Evolutionary conservation across 2,888 invertebrate genomes (phyloP).

Genomic region (Abrostola tripartita): DNA sequence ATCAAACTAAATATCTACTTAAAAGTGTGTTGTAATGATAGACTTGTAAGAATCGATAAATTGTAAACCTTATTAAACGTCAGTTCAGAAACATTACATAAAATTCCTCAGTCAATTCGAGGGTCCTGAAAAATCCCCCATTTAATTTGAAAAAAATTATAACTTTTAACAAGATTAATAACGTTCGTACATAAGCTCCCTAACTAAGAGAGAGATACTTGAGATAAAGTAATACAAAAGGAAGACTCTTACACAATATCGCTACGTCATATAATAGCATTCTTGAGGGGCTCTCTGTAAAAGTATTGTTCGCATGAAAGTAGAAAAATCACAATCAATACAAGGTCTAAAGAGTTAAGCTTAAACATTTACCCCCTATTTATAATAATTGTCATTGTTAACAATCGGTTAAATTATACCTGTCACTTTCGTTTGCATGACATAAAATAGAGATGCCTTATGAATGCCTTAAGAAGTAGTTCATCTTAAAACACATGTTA

Average conservation of each 20-base stretch:
- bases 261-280: constrained; percentile 44
- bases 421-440: too few relatives aligned
- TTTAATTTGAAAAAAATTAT: too few relatives aligned
- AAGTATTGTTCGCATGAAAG: constrained; percentile 38
- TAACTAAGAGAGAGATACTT: neutral
- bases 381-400: too few relatives aligned
- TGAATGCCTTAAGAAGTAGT: too few relatives aligned
- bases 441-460: too few relatives aligned
- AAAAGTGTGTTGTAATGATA: too few relatives aligned
- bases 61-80: too few relatives aligned
- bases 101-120: neutral
- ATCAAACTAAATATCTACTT: neutral
- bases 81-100: neutral
- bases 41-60: too few relatives aligned
- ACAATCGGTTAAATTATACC: too few relatives aligned
- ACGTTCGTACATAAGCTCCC: neutral
- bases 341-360: constrained; percentile 2
- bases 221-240: constrained; percentile 30
- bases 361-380: too few relatives aligned
- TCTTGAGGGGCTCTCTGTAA: constrained; percentile 48
- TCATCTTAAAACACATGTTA: too few relatives aligned
- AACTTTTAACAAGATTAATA: neutral
- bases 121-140: too few relatives aligned
- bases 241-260: constrained; percentile 48
- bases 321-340: constrained; percentile 34